Evolutionary conservation across 2,797 vertebrate species (phyloP).

Genomic region (Sandelia bainsii): DNA sequence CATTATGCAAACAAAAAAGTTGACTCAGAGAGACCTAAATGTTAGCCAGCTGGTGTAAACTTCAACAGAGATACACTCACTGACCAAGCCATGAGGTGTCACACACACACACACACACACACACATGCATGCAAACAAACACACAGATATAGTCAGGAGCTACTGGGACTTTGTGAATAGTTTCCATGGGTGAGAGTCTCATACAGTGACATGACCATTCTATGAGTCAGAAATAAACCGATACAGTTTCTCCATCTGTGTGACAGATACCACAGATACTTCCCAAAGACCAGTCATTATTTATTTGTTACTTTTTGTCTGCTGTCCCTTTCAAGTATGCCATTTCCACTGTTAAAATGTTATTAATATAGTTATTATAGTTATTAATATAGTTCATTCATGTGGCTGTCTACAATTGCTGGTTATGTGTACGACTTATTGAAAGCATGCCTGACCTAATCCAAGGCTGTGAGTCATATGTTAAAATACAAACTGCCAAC

Average conservation of each 20-base stretch:
- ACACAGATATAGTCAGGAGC: slow-evolving; percentile 43
- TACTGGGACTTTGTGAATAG: slow-evolving; percentile 73
- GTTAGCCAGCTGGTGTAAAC: slow-evolving; percentile 25
- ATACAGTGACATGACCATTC: slow-evolving; percentile 60
- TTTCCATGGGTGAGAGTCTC: slow-evolving; percentile 74
- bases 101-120: slow-evolving; percentile 21
- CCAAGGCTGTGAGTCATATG: slow-evolving; percentile 19
- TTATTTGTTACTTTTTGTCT: slow-evolving; percentile 60
- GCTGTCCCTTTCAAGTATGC: slow-evolving; percentile 55
- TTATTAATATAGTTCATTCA: slow-evolving; percentile 55
- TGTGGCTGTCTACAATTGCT: slow-evolving; percentile 48
- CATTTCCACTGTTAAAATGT: slow-evolving; percentile 30
- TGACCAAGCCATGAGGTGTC: slow-evolving; percentile 5
- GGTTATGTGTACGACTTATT: slow-evolving; percentile 44
- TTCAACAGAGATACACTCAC: slow-evolving; percentile 22
- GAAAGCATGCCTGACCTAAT: slow-evolving; percentile 47
- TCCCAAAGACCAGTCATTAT: slow-evolving; percentile 56
- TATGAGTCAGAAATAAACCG: slow-evolving; percentile 73
- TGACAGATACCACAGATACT: slow-evolving; percentile 64
- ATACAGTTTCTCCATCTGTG: slow-evolving; percentile 70
- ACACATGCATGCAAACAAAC: slow-evolving; percentile 18
- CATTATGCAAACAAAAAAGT: slow-evolving; percentile 25
- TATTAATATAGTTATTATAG: slow-evolving; percentile 55
- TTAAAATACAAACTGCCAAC: slow-evolving; percentile 47
- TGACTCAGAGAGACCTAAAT: slow-evolving; percentile 9